Evolutionary conservation across 2,888 invertebrate species (phyloP), one percentile per base, ranked within the genome.

Genomic region (Acanthopleura granulata): DNA sequence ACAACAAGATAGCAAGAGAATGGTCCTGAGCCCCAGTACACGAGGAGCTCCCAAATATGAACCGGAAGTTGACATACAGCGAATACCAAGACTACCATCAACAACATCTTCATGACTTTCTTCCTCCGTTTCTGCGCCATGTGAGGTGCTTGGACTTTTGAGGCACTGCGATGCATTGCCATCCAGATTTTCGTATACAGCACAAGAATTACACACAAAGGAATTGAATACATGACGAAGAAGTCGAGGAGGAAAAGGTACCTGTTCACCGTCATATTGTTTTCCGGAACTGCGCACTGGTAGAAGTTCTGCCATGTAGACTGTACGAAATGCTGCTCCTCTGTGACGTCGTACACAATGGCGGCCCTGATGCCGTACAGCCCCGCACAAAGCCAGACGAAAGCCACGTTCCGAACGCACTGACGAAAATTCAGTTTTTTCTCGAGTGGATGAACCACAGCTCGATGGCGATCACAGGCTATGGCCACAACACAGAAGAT

Each of bases 61-160:
- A 49, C n/a, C 16, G 71, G 71, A 40, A 71, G 49, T 22, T 71
- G 49, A 49, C 71, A 71, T n/a, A 71, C n/a, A 4, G 71, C 71
- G 49, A 49, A 71, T 6, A 71, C 40, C 6, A 71, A 27, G 18
- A 71, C 71, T n/a, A 71, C 71, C 49, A 49, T 49, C 49, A 71
- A 49, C 71, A 71, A 16, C 50, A 71, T 49, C 25, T 49, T 40
- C 30, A 71, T 3, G 1, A 71, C 40, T 25, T 25, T 40, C 49
- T 49, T 16, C 25, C 25, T 71, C 18, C 50, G 40, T 49, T 71
- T 71, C 9, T 22, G n/a, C 6, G 40, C 49, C n/a, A 25, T 40
- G 4, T 49, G 40, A 18, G 49, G 14, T 6, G 18, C 40, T 40
- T n/a, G 29, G 15, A 40, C 49, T 16, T 27, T 66, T 6, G 18